Percentiles rank a stretch among this genome's conserved stretches.
phyloP scores from a whole-genome alignment of 2,113 vertebrate genomes.

The Lagopus leucura region DNA sequence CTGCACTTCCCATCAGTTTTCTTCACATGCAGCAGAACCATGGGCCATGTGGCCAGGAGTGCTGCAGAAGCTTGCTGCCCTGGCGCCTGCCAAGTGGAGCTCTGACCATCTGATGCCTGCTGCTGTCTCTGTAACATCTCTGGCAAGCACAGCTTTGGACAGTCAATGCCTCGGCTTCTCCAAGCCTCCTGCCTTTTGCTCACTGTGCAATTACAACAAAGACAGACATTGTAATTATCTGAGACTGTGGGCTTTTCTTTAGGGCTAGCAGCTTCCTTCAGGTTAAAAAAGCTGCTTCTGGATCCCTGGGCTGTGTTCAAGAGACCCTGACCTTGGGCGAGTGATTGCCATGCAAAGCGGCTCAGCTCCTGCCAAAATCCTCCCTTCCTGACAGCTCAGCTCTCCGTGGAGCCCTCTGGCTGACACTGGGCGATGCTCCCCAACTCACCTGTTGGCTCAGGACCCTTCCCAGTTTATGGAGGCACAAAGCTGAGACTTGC shows the following conservation, averaged over 20 bases:
- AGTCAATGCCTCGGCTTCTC: neutral
- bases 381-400: neutral
- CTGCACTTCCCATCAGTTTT: neutral
- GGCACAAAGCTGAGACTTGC: neutral
- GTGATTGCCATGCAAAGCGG: accelerated
- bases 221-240: no score
- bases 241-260: neutral
- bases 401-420: accelerated
- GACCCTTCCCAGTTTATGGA: neutral
- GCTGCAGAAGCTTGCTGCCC: neutral
- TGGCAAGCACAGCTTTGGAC: accelerated
- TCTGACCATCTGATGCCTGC: neutral
- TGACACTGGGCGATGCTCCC: neutral
- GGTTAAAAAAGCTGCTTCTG: neutral
- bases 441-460: neutral
- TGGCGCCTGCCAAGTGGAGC: neutral
- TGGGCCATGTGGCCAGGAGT: neutral
- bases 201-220: accelerated
- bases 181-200: neutral
- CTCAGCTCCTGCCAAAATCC: neutral
- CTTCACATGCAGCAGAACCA: neutral
- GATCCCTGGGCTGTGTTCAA: accelerated
- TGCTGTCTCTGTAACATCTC: neutral
- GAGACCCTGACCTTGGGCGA: no score
- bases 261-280: neutral